A percentile compares a stretch with the other conserved stretches of the same genome.
Evolutionary conservation across 2,888 invertebrate species (phyloP).

Genomic region (Pinctada fucata): DNA sequence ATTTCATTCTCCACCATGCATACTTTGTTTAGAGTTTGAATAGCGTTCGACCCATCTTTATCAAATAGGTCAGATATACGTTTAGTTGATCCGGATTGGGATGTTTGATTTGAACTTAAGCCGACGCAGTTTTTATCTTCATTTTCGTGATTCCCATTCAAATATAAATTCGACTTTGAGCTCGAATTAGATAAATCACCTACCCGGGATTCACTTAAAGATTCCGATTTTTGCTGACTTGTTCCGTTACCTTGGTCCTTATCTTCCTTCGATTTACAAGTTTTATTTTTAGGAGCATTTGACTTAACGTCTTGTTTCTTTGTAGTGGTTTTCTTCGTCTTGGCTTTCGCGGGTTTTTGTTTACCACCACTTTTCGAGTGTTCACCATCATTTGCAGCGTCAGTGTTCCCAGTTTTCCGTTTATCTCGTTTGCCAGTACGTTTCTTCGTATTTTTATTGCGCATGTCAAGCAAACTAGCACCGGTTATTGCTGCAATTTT

Average conservation of each 20-base stretch:
- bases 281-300: background rate
- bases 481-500: slow-evolving; percentile 33
- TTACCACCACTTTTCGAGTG: background rate
- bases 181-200: background rate
- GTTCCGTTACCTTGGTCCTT: background rate
- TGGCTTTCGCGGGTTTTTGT: slow-evolving; percentile 1
- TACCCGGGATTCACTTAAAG: background rate
- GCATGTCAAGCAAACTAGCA: slow-evolving; percentile 16
- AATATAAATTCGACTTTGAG: background rate
- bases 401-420: background rate
- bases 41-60: background rate
- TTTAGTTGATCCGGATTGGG: slow-evolving; percentile 4
- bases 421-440: slow-evolving; percentile 12
- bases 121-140: background rate
- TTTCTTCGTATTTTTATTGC: slow-evolving; percentile 13
- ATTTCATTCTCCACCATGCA: slow-evolving; percentile 20
- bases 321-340: slow-evolving; percentile 2
- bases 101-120: background rate
- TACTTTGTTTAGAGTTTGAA: slow-evolving; percentile 20
- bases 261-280: background rate
- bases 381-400: background rate
- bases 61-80: slow-evolving; percentile 12
- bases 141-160: background rate
- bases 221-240: slow-evolving; percentile 9
- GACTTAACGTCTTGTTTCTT: background rate